A percentile compares a stretch with the other conserved stretches of the same genome.
Conservation (phyloP, 1,140 invertebrate genomes). For the Caenorhabditis brenneri region DNA sequence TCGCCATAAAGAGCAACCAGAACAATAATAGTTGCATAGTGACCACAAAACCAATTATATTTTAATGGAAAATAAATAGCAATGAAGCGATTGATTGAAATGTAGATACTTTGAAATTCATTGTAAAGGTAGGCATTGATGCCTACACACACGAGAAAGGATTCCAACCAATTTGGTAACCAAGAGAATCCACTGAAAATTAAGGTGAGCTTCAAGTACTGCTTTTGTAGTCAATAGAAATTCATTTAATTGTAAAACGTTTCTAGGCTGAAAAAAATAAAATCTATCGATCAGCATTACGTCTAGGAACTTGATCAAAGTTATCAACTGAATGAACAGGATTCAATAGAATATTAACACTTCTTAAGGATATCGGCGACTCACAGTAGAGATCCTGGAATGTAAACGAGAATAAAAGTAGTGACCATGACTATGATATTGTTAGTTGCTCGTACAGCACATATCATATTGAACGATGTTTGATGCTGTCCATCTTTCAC, state of each 20-base stretch:
- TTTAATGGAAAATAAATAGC: not conserved
- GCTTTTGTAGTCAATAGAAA: no score
- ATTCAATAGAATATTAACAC: no score
- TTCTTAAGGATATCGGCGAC: no score
- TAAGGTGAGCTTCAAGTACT: not conserved
- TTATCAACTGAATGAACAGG: no score
- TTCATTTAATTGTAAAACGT: no score
- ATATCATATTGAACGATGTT: not conserved
- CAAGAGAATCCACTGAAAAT: not conserved
- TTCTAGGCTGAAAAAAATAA: no score
- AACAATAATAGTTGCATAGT: not conserved
- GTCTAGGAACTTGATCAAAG: no score
- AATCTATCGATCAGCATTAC: no score
- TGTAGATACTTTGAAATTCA: not conserved
- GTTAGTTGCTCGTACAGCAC: not conserved
- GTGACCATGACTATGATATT: not conserved
- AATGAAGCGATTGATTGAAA: not conserved
- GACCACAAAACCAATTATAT: not conserved
- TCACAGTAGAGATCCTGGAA: not conserved
- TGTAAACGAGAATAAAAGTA: not conserved
- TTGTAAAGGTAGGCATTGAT: not conserved
- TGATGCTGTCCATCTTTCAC: not conserved
- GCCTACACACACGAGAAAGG: not conserved
- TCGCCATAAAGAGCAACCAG: not conserved
- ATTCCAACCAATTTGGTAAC: not conserved